Base-by-base conservation (phyloP, 2,113 vertebrate species). In the Cyphomyrus discorhynchus region DNA sequence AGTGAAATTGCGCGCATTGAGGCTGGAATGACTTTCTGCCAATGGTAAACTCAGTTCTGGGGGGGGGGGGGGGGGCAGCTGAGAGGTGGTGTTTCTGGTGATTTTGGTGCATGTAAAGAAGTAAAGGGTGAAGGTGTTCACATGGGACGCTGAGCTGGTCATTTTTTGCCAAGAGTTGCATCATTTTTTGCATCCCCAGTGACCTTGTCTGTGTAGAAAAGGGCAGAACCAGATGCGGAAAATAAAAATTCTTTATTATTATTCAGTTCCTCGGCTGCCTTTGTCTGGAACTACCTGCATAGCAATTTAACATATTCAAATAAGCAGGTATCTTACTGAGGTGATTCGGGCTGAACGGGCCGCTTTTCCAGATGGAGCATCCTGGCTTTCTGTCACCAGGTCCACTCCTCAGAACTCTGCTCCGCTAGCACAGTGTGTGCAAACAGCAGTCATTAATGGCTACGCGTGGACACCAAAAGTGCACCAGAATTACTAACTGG, bases 1-100 rank as follows among this genome's bases (percentile, higher is more conserved):
- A 89, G 92, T 93, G 90, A 94, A 94, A 93, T 94, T 94, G 93
- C 94, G 94, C 94, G 94, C 91, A 93, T 83, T 86, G 91, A 89
- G 31, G 91, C 93, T 92, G 3, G 92, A 92, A 92, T 92, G 93
- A 88, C 89, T 92, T 92, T 94, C 94, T 92, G 89, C 92, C 82
- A 74, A 89, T 90, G 90, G 90, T 83, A 92, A 92, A 94, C 95
- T 94, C 94, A 92, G 90, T 31, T 35, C 49, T 3, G 95, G 94
- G 93, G 91, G 35, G 93, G n/a, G n/a, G n/a, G n/a, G n/a, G 24
- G 58, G 62, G 62, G 52, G 52, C 19, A 21, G 19, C 53, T 21
- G 5, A 21, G 19, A 56, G 53, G 19, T 56, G 53, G 62, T 31
- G 62, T 27, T 31, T 27, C 62, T 70, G 62, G 27, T 66, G 62